Conservation (phyloP, 2,888 invertebrate species). For the Amphipoea oculea region DNA sequence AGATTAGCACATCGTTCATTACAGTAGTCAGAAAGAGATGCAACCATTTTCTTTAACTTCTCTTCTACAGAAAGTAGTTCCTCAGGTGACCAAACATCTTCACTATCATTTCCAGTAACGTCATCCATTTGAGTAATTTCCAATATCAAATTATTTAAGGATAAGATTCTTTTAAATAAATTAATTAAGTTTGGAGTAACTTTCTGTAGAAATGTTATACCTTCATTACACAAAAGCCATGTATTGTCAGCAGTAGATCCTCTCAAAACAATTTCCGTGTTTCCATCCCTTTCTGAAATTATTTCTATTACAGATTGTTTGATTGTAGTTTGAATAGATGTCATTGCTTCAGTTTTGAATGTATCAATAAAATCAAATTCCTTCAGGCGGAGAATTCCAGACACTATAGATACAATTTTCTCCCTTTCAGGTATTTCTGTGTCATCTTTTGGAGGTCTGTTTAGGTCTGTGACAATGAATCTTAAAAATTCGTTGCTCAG, state of each 20-base stretch:
- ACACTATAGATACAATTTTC: constrained; percentile 96
- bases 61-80: constrained; percentile 93
- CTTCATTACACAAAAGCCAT: constrained; percentile 92
- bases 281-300: constrained; percentile 86
- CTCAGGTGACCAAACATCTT: constrained; percentile 92
- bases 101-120: constrained; percentile 91
- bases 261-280: constrained; percentile 86
- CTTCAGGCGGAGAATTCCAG: constrained; percentile 96
- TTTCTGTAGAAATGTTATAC: constrained; percentile 92
- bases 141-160: constrained; percentile 94
- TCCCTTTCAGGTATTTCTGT: constrained; percentile 94
- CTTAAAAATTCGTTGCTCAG: constrained; percentile 98
- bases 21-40: constrained; percentile 96
- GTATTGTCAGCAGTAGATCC: constrained; percentile 85
- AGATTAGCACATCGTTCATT: constrained; percentile 98
- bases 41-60: constrained; percentile 94
- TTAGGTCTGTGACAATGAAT: constrained; percentile 97
- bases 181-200: constrained; percentile 92
- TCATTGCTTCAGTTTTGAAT: constrained; percentile 96
- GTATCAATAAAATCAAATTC: constrained; percentile 97
- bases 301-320: constrained; percentile 97
- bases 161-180: constrained; percentile 93
- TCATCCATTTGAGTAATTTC: constrained; percentile 92
- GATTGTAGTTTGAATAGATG: constrained; percentile 96
- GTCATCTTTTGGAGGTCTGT: constrained; percentile 92